phyloP scores from a whole-genome alignment of 1,140 invertebrate species.

The Zaprionus gabonicus region DNA sequence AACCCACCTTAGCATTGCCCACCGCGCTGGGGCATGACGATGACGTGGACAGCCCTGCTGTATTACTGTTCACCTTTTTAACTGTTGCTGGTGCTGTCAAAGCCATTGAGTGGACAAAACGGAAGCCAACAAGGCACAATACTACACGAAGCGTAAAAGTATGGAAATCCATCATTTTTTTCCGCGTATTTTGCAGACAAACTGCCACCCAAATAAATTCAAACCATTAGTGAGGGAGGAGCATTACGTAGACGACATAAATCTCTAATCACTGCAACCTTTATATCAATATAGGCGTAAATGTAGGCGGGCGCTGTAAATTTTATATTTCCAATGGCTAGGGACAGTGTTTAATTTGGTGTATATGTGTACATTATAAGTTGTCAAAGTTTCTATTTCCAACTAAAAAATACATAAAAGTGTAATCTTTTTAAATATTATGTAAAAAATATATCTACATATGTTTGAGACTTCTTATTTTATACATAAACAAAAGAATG shows the following conservation, averaged over 20 bases:
- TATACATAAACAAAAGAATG: too few relatives aligned
- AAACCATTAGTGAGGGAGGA: constrained; percentile 13
- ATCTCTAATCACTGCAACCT: constrained; percentile 53
- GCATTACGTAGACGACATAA: constrained; percentile 66
- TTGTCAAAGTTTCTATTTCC: too few relatives aligned
- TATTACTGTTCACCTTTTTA: constrained; percentile 57
- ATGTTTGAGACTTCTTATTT: too few relatives aligned
- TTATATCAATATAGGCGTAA: constrained; percentile 27
- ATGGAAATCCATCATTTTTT: constrained; percentile 79
- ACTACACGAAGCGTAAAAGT: constrained; percentile 64
- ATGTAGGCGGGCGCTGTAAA: not conserved
- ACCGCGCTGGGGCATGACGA: constrained; percentile 69
- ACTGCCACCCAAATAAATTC: constrained; percentile 12
- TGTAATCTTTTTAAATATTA: too few relatives aligned
- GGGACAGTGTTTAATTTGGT: not conserved
- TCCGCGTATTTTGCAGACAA: constrained; percentile 32
- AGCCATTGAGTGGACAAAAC: constrained; percentile 68
- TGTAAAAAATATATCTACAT: too few relatives aligned
- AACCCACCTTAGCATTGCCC: constrained; percentile 20
- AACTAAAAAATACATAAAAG: too few relatives aligned
- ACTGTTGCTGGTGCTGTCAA: constrained; percentile 67
- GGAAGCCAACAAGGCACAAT: constrained; percentile 42
- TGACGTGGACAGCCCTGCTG: constrained; percentile 47
- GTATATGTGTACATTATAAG: too few relatives aligned
- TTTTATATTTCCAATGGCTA: constrained; percentile 15